Conservation (phyloP, 1,140 invertebrate species). For the Ditylenchus dipsaci region DNA sequence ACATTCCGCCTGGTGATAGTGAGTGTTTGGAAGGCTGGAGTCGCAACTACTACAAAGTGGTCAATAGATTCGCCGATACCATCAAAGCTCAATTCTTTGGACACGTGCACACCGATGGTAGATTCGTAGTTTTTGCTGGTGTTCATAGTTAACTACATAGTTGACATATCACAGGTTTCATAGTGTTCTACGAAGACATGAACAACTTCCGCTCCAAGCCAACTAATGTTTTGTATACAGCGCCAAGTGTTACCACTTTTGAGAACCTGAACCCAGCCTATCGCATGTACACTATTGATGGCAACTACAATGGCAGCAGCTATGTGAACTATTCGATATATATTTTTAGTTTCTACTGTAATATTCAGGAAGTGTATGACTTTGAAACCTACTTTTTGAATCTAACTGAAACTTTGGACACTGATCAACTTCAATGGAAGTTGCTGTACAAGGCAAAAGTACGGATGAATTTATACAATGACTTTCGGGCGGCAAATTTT, state of each 20-base stretch:
- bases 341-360: background rate
- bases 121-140: too few species aligned
- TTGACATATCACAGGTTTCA: too few species aligned
- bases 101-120: constrained; percentile 88
- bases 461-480: too few species aligned
- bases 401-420: constrained; percentile 12
- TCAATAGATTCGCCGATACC: constrained; percentile 75
- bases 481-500: too few species aligned
- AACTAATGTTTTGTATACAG: constrained; percentile 38
- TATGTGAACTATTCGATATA: background rate
- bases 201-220: constrained; percentile 30
- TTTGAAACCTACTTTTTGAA: constrained; percentile 51
- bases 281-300: constrained; percentile 49
- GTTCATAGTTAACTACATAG: too few species aligned
- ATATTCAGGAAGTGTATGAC: constrained; percentile 48
- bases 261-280: constrained; percentile 50
- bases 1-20: constrained; percentile 71
- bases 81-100: constrained; percentile 89
- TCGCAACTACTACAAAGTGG: constrained; percentile 63
- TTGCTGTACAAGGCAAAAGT: constrained; percentile 46
- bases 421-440: constrained; percentile 44
- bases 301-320: constrained; percentile 20
- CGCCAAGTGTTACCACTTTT: constrained; percentile 56
- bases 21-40: constrained; percentile 67
- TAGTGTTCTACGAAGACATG: constrained; percentile 64